These are phyloP conservation scores for Halcyon chelicuti DNA, from an alignment of 2,797 vertebrate species.

Conservation along the genomic window DNA sequence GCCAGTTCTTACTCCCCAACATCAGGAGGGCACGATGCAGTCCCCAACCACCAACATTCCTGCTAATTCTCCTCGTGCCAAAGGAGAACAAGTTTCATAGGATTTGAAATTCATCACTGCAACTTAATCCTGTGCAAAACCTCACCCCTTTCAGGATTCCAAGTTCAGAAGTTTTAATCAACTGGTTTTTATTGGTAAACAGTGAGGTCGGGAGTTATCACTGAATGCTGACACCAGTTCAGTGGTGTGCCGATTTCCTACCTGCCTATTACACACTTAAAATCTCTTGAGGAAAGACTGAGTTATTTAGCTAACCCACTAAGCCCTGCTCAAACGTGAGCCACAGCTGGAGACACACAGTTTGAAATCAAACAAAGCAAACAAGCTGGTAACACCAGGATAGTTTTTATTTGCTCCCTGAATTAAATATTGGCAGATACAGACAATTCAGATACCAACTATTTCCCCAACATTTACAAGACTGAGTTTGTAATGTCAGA, in stretches of 20 bases:
- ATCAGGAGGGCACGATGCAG: neutral
- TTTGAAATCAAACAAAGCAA: neutral
- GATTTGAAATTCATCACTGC: neutral
- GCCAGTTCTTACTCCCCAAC: neutral
- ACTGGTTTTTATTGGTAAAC: neutral
- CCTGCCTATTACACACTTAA: neutral
- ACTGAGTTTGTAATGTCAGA: slow-evolving; percentile 50
- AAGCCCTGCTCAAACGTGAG: neutral
- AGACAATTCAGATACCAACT: slow-evolving; percentile 39
- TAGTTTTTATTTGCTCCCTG: slow-evolving; percentile 75
- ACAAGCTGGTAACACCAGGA: slow-evolving; percentile 37
- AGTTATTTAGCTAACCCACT: neutral
- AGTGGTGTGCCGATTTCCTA: neutral
- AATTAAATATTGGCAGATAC: slow-evolving; percentile 75
- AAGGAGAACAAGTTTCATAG: neutral
- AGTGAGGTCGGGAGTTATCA: neutral
- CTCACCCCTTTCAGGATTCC: neutral
- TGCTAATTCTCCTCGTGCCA: neutral
- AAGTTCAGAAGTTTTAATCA: neutral
- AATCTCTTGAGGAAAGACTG: neutral
- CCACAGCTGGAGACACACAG: neutral
- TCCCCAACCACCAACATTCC: neutral
- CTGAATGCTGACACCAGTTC: neutral
- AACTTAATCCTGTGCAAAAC: neutral
- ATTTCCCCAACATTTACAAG: slow-evolving; percentile 63